Evolutionary conservation across 2,113 vertebrate genomes (phyloP).

Genomic region (Uria lomvia): DNA sequence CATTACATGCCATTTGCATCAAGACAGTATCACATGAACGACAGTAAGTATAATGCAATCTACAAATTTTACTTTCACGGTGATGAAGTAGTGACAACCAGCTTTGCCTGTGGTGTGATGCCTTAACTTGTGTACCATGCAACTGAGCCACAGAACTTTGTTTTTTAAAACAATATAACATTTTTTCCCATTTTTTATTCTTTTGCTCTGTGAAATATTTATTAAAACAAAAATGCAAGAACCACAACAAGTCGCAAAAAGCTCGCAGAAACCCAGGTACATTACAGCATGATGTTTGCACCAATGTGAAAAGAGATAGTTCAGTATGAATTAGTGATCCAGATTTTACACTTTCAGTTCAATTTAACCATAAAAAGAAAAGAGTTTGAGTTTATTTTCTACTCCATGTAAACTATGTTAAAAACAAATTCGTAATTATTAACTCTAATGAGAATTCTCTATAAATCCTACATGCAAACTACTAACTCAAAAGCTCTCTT

Average conservation of each 20-base stretch:
- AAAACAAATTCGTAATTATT: neutral
- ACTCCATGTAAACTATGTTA: neutral
- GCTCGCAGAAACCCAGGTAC: neutral
- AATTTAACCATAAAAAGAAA: neutral
- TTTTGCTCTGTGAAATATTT: neutral
- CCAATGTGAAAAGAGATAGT: neutral
- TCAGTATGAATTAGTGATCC: neutral
- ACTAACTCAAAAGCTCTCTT: neutral
- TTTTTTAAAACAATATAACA: neutral
- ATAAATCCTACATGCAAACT: neutral
- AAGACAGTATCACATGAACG: neutral
- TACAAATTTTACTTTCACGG: neutral
- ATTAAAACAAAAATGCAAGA: neutral
- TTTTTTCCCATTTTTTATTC: neutral
- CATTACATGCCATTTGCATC: neutral
- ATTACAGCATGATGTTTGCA: neutral
- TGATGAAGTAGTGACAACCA: neutral
- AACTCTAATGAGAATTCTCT: neutral
- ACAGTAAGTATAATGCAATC: neutral
- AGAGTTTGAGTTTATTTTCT: neutral
- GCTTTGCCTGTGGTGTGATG: neutral
- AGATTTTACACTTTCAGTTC: neutral
- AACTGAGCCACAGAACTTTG: neutral
- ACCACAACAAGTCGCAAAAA: neutral
- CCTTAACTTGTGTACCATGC: neutral